Evolutionary conservation across 2,113 vertebrate species (phyloP).

Genomic region (Cervus canadensis): DNA sequence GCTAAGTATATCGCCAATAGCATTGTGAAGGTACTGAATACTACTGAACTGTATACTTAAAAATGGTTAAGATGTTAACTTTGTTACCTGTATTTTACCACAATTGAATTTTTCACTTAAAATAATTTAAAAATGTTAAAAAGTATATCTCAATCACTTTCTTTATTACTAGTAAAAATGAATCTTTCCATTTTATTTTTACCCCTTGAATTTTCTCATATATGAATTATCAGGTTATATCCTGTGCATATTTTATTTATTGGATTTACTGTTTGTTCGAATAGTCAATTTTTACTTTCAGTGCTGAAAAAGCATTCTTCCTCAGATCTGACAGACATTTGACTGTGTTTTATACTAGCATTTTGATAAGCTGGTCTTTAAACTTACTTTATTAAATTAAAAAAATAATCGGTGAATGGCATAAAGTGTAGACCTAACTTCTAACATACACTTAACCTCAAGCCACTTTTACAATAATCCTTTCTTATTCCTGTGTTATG

Average conservation of each 20-base stretch:
- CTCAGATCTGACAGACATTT: neutral
- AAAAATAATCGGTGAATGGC: neutral
- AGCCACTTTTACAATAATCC: neutral
- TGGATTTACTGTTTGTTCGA: neutral
- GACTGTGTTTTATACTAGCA: neutral
- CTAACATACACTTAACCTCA: neutral
- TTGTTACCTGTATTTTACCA: neutral
- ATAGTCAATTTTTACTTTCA: neutral
- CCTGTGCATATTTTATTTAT: neutral
- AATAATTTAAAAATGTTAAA: neutral
- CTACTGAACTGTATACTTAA: neutral
- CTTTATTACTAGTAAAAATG: neutral
- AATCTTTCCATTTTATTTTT: neutral
- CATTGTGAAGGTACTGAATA: neutral
- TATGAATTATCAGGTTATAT: neutral
- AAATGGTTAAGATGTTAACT: neutral
- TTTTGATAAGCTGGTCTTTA: neutral
- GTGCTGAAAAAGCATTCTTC: neutral
- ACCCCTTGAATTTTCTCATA: neutral
- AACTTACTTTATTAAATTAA: neutral
- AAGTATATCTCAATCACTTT: neutral
- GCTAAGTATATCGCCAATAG: neutral
- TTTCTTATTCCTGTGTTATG: neutral
- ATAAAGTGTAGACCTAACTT: neutral
- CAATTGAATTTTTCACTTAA: neutral